Evolutionary conservation across 2,888 invertebrate species (phyloP), one percentile per base, ranked within the genome.

Genomic region (Carabus problematicus): DNA sequence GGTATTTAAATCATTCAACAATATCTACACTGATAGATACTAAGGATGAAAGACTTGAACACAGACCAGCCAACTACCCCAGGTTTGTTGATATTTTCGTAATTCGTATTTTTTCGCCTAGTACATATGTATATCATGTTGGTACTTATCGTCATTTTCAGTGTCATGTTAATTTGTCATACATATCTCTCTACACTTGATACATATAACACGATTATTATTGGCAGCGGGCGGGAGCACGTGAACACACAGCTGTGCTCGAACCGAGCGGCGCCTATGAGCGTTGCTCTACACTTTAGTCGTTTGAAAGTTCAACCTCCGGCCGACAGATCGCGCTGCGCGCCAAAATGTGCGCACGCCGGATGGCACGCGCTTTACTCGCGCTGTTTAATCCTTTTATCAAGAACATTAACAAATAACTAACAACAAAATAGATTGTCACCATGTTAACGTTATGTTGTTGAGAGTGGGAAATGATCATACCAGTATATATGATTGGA

Each of bases 11-110:
- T 14, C 6, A 39, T 62, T 11, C 16, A 16, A 19, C 14, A 61
- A 61, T 19, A 47, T n/a, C 19, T 9, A 49, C 6, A 29, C 6
- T 29, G 29, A 29, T 29, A 29, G 29, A 29, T 29, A 29, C 6
- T 29, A 2, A 59, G 45, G 12, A 64, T 45, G 56, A 29, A 55
- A 68, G 16, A 61, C 61, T 62, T 11, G 47, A 70, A 58, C 12
- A 61, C 62, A 64, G 62, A 69, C 42, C 70, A 70, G 52, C 63
- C 71, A 49, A 41, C 60, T 59, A 39, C 29, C 39, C 64, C 60
- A 42, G 59, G 40, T 45, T 14, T 59, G 43, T 12, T 43, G 52
- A 29, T 52, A 39, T 45, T 16, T 29, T 47, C 11, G 9, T 16
- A 42, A 40, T 47, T 49, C 14, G 45, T 29, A 6, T 18, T 3